phyloP scores from a whole-genome alignment of 92 coral and sea anemone genomes.

The Siderastrea siderea region DNA sequence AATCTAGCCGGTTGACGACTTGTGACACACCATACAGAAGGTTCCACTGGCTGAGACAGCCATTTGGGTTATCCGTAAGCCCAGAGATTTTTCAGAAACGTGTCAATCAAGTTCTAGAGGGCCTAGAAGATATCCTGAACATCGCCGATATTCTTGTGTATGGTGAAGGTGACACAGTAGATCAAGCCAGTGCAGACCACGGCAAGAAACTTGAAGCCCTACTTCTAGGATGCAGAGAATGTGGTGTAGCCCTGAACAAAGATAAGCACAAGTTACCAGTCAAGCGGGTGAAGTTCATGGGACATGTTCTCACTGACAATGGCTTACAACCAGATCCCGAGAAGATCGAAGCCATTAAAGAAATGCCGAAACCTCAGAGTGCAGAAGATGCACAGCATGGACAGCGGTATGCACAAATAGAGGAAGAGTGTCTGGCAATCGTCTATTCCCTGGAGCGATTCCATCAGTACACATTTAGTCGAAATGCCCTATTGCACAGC shows the following conservation, averaged over 20 bases:
- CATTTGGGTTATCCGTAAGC: background rate
- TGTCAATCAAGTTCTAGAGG: slow-evolving; percentile 29
- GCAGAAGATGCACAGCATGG: background rate
- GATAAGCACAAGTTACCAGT: background rate
- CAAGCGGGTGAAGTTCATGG: background rate
- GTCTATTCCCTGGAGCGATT: slow-evolving; percentile 1
- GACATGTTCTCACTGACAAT: slow-evolving; percentile 8
- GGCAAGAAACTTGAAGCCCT: slow-evolving; percentile 30
- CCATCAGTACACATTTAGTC: background rate
- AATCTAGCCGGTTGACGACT: too few species aligned
- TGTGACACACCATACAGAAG: background rate
- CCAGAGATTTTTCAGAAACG: slow-evolving; percentile 37
- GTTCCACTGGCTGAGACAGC: background rate
- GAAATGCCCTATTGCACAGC: background rate
- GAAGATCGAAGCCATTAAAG: background rate
- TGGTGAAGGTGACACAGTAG: slow-evolving; percentile 32
- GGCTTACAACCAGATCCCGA: slow-evolving; percentile 10
- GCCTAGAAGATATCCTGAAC: slow-evolving; percentile 25
- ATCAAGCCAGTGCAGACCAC: slow-evolving; percentile 28
- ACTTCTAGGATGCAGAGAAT: slow-evolving; percentile 25
- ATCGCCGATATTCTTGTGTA: slow-evolving; percentile 24
- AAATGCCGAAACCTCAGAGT: background rate
- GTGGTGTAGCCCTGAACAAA: slow-evolving; percentile 17
- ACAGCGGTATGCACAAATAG: background rate
- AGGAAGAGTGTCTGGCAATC: background rate